phyloP scores from a whole-genome alignment of 2,888 invertebrate species.

The Tricholauxania praeusta region DNA sequence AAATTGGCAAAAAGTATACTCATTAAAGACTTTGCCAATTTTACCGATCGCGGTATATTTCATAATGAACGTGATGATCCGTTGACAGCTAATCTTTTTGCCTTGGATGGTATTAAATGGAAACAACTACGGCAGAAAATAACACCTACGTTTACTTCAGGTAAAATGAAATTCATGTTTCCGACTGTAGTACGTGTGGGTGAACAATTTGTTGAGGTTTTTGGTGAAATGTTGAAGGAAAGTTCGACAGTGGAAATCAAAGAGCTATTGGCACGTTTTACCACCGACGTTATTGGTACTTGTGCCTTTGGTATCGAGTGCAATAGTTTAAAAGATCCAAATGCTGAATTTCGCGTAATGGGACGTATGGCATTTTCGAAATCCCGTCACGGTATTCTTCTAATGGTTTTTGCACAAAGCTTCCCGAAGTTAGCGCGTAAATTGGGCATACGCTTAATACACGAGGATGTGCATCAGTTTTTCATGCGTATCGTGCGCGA shows the following conservation, averaged over 20 bases:
- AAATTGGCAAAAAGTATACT: conserved; percentile 48
- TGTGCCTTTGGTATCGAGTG: conserved; percentile 69
- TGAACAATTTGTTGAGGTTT: conserved; percentile 46
- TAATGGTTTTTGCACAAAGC: conserved; percentile 21
- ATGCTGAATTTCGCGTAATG: conserved; percentile 63
- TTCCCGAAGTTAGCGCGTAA: conserved; percentile 43
- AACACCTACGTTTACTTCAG: conserved; percentile 61
- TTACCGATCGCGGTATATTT: conserved; percentile 56
- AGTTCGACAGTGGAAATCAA: conserved; percentile 66
- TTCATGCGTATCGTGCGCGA: conserved; percentile 60
- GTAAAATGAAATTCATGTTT: conserved; percentile 64
- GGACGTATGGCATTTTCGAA: conserved; percentile 51
- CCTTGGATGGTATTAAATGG: conserved; percentile 66
- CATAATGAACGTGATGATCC: conserved; percentile 63
- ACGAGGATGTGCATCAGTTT: conserved; percentile 53
- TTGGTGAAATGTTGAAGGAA: conserved; percentile 42
- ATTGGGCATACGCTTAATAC: conserved; percentile 41
- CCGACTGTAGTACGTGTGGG: conserved; percentile 52
- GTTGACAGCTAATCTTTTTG: conserved; percentile 62
- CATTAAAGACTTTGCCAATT: conserved; percentile 51
- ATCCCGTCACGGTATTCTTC: conserved; percentile 21
- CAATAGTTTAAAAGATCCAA: conserved; percentile 65
- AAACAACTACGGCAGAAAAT: conserved; percentile 62
- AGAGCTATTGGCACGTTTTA: conserved; percentile 67
- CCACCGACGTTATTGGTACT: conserved; percentile 70